phyloP scores from a whole-genome alignment of 2,113 vertebrate genomes.

The Ptilorrhoa leucosticta region DNA sequence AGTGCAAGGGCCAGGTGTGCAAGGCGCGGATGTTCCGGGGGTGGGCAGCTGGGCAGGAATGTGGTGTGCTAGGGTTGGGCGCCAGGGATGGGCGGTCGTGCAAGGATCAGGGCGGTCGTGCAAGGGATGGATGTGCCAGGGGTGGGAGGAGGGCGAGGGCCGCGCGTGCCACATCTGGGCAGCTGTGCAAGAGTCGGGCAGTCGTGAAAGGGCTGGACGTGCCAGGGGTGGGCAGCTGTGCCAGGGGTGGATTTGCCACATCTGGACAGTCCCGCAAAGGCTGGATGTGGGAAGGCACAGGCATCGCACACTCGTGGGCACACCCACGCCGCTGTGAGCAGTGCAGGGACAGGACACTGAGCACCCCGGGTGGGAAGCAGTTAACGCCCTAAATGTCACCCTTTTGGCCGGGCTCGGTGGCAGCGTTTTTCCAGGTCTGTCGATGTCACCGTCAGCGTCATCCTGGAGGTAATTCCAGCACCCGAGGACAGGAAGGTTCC shows the following conservation, averaged over 20 bases:
- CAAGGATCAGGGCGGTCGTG: background rate
- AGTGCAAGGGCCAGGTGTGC: background rate
- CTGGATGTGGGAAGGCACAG: rapidly evolving
- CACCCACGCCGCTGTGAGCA: background rate
- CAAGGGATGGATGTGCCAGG: background rate
- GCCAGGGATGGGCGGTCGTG: no score
- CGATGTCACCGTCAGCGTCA: background rate
- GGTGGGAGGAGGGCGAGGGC: no score
- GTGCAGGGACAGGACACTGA: rapidly evolving
- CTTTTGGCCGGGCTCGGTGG: background rate
- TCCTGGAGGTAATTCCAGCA: background rate
- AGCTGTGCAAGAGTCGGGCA: background rate
- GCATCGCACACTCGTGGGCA: rapidly evolving
- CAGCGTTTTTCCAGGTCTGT: background rate
- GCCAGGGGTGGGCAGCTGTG: background rate
- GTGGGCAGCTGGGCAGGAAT: background rate
- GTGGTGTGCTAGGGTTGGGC: no score
- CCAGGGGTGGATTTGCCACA: rapidly evolving
- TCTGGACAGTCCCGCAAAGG: rapidly evolving
- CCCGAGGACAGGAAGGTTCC: background rate
- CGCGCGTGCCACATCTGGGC: background rate
- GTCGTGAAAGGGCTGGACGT: rapidly evolving
- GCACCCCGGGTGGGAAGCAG: rapidly evolving
- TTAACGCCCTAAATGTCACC: background rate
- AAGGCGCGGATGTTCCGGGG: background rate